phyloP scores from a whole-genome alignment of 2,888 invertebrate species.

The Drosophila bunnanda region DNA sequence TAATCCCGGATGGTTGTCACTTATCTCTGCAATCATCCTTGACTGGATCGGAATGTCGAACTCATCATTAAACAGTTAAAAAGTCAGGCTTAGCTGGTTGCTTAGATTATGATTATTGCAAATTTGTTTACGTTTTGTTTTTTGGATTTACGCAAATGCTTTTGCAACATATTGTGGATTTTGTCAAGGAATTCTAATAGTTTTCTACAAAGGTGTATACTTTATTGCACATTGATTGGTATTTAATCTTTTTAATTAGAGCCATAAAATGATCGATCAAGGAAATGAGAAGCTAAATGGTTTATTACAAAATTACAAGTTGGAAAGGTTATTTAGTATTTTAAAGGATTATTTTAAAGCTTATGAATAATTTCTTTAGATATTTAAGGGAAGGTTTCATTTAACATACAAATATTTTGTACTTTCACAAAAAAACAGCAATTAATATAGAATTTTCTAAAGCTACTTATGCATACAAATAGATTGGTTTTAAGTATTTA shows the following conservation, averaged over 20 bases:
- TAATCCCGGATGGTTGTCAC: slow-evolving; percentile 4
- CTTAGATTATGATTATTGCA: slow-evolving; percentile 18
- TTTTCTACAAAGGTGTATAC: neutral
- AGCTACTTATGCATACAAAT: rapidly evolving
- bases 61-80: slow-evolving; percentile 30
- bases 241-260: neutral
- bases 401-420: too few species aligned
- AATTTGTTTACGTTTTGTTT: slow-evolving; percentile 2
- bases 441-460: neutral
- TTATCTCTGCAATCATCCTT: slow-evolving; percentile 42
- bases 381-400: neutral
- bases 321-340: neutral
- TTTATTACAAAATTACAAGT: neutral
- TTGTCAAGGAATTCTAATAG: neutral
- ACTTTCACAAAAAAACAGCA: neutral
- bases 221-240: neutral
- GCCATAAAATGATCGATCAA: neutral
- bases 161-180: slow-evolving; percentile 6
- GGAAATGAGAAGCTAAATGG: neutral
- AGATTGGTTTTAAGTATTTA: too few species aligned
- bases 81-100: slow-evolving; percentile 42
- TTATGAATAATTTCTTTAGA: neutral
- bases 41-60: slow-evolving; percentile 34
- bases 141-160: slow-evolving; percentile 5
- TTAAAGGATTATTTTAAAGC: neutral